Evolutionary conservation across 92 coral and sea anemone genomes (phyloP).

Genomic region (Phenganax subtilis): DNA sequence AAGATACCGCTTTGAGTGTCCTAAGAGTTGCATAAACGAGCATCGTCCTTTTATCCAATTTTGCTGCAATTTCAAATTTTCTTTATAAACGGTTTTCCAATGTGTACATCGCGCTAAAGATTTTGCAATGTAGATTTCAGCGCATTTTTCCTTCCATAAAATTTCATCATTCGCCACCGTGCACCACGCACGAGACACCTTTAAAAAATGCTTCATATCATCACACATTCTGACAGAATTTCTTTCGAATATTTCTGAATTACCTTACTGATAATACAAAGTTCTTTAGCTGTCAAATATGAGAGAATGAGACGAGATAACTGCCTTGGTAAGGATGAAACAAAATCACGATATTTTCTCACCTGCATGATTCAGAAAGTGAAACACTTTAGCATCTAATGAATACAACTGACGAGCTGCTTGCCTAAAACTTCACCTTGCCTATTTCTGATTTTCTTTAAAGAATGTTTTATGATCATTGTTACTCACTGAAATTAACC

Average conservation of each 20-base stretch:
- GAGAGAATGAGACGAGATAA: slow-evolving; percentile 67
- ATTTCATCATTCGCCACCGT: slow-evolving; percentile 79
- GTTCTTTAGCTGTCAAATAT: slow-evolving; percentile 65
- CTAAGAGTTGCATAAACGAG: slow-evolving; percentile 69
- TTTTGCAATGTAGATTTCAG: slow-evolving; percentile 73
- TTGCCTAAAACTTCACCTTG: not conserved
- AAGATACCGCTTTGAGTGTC: slow-evolving; percentile 74
- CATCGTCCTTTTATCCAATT: slow-evolving; percentile 91
- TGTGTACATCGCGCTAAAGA: slow-evolving; percentile 68
- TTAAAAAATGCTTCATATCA: not conserved
- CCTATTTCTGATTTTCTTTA: not conserved
- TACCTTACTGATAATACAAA: slow-evolving; percentile 81
- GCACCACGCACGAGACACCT: slow-evolving; percentile 89
- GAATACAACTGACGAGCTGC: not conserved
- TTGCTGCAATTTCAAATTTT: slow-evolving; percentile 68
- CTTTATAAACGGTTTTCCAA: slow-evolving; percentile 85
- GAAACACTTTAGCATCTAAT: not conserved
- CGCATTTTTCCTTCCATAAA: slow-evolving; percentile 85
- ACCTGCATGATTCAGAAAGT: slow-evolving; percentile 48
- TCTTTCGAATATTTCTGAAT: not conserved
- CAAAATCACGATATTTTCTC: slow-evolving; percentile 84
- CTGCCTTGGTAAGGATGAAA: slow-evolving; percentile 67
- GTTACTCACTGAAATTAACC: slow-evolving; percentile 77
- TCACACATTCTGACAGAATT: not conserved
- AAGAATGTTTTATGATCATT: not conserved